These are phyloP conservation scores for Cathartes aura DNA, from an alignment of 2,113 vertebrate genomes.

Conservation along the genomic window DNA sequence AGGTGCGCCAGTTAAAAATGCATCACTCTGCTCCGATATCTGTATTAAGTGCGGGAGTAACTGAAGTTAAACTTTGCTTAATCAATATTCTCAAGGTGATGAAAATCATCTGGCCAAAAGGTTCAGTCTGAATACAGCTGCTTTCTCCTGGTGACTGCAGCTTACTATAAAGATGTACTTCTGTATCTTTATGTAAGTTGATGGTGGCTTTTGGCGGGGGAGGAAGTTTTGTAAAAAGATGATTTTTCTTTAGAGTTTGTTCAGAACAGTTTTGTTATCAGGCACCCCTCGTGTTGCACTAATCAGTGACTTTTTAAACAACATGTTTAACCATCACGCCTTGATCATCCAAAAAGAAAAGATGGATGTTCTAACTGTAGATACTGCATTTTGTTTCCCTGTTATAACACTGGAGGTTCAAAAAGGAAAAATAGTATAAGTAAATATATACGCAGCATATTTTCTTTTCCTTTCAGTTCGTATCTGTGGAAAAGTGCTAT, in stretches of 20 bases:
- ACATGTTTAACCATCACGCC: neutral
- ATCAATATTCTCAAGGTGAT: neutral
- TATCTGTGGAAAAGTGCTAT: conserved; percentile 33
- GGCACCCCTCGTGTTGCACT: neutral
- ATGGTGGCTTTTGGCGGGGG: neutral
- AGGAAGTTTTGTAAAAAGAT: neutral
- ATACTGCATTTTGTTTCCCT: neutral
- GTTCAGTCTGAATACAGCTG: neutral
- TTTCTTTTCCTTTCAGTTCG: conserved; percentile 20
- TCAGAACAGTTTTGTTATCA: neutral
- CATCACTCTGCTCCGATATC: accelerated
- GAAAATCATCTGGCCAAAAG: neutral
- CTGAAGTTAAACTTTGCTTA: neutral
- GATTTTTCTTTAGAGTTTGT: neutral
- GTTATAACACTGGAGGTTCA: neutral
- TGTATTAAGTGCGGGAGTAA: neutral
- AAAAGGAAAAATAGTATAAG: neutral
- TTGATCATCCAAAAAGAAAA: neutral
- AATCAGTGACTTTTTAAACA: neutral
- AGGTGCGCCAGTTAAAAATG: neutral
- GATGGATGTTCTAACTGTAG: neutral
- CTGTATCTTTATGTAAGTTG: neutral
- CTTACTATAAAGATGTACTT: neutral
- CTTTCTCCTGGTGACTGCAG: neutral
- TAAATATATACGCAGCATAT: neutral